Base-by-base conservation (phyloP, 2,797 vertebrate species). In the Toxotes lorentzi region DNA sequence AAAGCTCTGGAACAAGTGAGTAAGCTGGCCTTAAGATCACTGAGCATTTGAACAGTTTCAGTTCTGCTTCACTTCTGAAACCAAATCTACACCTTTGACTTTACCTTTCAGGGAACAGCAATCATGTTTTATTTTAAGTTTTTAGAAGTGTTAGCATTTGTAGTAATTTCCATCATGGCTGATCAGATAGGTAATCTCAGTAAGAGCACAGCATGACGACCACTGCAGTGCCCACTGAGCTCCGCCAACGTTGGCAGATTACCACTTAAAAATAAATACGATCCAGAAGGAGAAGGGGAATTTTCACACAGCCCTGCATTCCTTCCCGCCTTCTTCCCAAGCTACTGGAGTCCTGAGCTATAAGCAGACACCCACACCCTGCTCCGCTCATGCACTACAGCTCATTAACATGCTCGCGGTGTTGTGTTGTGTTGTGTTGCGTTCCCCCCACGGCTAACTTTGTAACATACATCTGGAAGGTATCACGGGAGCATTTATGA, bases 381-480 rank as follows among this genome's bases (percentile, higher is more conserved):
- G 24, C 70, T 57, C 66, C 27, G 17, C 65, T 58, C 77, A 2
- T 13, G 68, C 70, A 67, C 73, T 78, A 13, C 66, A 60, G 35
- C 86, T 86, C 79, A 79, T 88, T 83, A 88, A 83, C 84, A 83
- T 53, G 76, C 70, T 54, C 3, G 11, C 3, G 0, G 48, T 24
- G 66, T 30, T 64, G 53, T 23, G 72, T 30, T 64, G 53, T 23
- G 72, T 45, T 63, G 57, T 3, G 11, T 47, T 32, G 34, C 13
- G 0, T 53, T 19, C 7, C 24, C 75, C 59, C 67, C 11, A 12
- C 4, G 35, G 76, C 75, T 24, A 38, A 47, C 63, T 48, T 58
- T 54, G 70, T 34, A 57, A 41, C 53, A 17, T 41, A 86, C 92
- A 93, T 91, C 91, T 92, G 91, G 91, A 89, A 84, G 75, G 76